These are phyloP conservation scores for Tenualosa thibaudeaui DNA, from an alignment of 2,797 vertebrate genomes.

Conservation along the genomic window DNA sequence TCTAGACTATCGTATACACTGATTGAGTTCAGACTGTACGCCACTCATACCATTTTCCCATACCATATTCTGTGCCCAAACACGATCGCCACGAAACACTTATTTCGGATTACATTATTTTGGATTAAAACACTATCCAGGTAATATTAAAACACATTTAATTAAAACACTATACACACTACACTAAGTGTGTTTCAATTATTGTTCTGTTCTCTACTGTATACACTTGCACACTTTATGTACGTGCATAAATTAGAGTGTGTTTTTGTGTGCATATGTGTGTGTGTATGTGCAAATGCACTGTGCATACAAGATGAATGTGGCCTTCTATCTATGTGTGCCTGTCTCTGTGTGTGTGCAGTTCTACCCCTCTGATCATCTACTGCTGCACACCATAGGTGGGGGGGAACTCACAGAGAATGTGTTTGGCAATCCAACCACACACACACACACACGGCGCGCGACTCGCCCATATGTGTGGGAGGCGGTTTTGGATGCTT, in stretches of 20 bases:
- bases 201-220: too few relatives aligned
- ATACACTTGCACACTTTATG: not conserved
- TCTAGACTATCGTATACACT: too few relatives aligned
- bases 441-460: not conserved
- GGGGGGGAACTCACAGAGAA: not conserved
- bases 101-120: too few relatives aligned
- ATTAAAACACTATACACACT: too few relatives aligned
- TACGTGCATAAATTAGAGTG: not conserved
- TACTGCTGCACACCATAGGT: not conserved
- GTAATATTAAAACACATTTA: too few relatives aligned
- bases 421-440: not conserved
- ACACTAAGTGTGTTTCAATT: too few relatives aligned
- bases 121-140: too few relatives aligned
- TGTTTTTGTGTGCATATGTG: not conserved
- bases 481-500: slow-evolving; percentile 2
- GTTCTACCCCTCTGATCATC: not conserved
- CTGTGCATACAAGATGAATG: too few relatives aligned
- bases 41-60: too few relatives aligned
- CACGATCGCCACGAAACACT: too few relatives aligned
- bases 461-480: not conserved
- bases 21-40: too few relatives aligned
- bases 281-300: not conserved
- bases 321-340: not conserved
- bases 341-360: not conserved
- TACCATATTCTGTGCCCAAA: too few relatives aligned